phyloP scores from a whole-genome alignment of 2,888 invertebrate species.

The Branchipolynoe longqiensis region DNA sequence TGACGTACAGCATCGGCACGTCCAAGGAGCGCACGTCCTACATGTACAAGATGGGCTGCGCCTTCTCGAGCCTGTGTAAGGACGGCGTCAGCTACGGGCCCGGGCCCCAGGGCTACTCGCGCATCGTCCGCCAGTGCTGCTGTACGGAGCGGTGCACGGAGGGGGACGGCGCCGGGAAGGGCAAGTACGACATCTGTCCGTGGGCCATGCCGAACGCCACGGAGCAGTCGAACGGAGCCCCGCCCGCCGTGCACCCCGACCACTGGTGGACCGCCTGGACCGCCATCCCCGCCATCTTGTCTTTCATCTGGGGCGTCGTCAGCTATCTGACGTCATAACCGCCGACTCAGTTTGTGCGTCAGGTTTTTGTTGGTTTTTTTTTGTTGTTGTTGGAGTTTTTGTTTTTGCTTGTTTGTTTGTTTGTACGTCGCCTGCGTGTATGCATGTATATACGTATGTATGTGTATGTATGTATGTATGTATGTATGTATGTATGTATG shows the following conservation, averaged over 20 bases:
- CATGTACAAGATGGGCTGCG: conserved; percentile 60
- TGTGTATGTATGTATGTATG: too few relatives aligned
- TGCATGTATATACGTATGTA: too few relatives aligned
- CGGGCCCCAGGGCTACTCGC: conserved; percentile 57
- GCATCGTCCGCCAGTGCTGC: conserved; percentile 52
- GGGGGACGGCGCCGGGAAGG: conserved; percentile 44
- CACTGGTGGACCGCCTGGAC: conserved; percentile 44
- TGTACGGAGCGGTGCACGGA: conserved; percentile 46
- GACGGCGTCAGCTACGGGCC: conserved; percentile 59
- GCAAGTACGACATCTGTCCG: conserved; percentile 43
- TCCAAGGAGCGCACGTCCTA: conserved; percentile 41
- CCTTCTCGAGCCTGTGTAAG: conserved; percentile 55
- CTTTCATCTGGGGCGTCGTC: conserved; percentile 19
- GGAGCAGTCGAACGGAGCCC: not conserved
- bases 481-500: too few relatives aligned
- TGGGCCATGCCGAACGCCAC: conserved; percentile 48
- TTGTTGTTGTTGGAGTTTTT: too few relatives aligned
- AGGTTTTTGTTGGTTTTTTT: too few relatives aligned
- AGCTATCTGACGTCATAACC: conserved; percentile 27
- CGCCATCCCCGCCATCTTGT: conserved; percentile 21
- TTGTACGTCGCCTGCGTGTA: too few relatives aligned
- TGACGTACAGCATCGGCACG: conserved; percentile 40
- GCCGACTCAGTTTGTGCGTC: too few relatives aligned
- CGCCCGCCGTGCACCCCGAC: not conserved
- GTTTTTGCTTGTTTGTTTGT: too few relatives aligned